phyloP scores from a whole-genome alignment of 2,888 invertebrate genomes.

The Drosophila longiperda region DNA sequence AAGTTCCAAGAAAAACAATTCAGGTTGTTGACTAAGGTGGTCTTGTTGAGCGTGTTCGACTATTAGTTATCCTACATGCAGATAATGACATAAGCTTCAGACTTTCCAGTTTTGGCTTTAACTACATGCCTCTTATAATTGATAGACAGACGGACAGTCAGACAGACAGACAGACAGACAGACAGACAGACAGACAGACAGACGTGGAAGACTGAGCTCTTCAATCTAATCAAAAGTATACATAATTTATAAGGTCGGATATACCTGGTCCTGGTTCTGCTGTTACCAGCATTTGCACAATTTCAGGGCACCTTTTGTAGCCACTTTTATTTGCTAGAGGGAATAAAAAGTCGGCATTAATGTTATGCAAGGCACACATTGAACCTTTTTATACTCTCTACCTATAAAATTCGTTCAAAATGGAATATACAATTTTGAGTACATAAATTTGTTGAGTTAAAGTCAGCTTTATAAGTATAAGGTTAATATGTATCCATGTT shows the following conservation, averaged over 20 bases:
- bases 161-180: not conserved
- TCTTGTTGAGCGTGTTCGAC: not conserved
- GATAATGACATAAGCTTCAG: not conserved
- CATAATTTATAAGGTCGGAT: constrained; percentile 5
- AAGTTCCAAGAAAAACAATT: constrained; percentile 80
- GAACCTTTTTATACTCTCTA: constrained; percentile 3
- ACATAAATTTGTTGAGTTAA: not conserved
- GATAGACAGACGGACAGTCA: not conserved
- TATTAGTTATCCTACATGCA: not conserved
- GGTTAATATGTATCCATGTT: not conserved
- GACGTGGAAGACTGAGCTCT: not conserved
- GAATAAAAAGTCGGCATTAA: constrained; percentile 52
- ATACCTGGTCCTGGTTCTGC: not conserved
- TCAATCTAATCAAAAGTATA: not conserved
- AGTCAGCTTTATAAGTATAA: not conserved
- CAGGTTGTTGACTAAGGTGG: not conserved
- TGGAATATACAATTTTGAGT: not conserved
- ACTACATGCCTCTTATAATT: not conserved
- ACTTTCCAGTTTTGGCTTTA: not conserved
- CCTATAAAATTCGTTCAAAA: not conserved
- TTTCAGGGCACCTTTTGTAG: not conserved
- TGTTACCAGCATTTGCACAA: constrained; percentile 5
- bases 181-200: not conserved
- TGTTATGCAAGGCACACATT: constrained; percentile 59
- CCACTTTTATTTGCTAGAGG: constrained; percentile 2